Base-by-base conservation (phyloP, 1,140 invertebrate genomes). In the Cheumatopsyche charites region DNA sequence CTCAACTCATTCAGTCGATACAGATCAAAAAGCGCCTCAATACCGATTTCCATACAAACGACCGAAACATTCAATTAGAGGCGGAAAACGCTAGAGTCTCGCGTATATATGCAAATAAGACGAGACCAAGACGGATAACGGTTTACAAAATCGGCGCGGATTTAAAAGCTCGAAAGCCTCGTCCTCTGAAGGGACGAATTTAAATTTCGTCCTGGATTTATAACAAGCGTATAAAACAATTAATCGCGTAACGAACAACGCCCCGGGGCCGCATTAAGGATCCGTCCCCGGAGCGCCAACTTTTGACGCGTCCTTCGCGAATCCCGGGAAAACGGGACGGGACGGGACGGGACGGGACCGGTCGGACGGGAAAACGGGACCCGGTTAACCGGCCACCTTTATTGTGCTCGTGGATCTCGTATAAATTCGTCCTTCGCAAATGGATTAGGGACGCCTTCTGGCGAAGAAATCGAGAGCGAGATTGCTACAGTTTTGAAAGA, bases 401-500 rank as follows among this genome's bases (percentile, higher is more conserved):
- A 9, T 12, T 52, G 47, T 62, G 49, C 19, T 19, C 21, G 58
- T 36, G 43, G 9, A 41, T 25, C 6, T 15, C 26, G 58, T 61
- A 21, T 26, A 21, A 61, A 9, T 36, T 36, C 29, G n/a, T 21
- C 69, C 58, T 23, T 26, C 67, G 73, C 68, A 74, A 61, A 67
- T 62, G 58, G 62, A 42, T 26, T 12, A 55, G 43, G 23, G 65
- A 58, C 42, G 17, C 23, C 49, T 71, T 75, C 75, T 76, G 67
- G 42, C 45, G 47, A 63, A 72, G 75, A 76, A 76, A 76, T 76
- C 68, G 70, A 63, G 58, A 62, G 62, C 66, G 70, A 73, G 73
- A 76, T 76, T 73, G 75, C 69, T 71, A 71, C 66, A 13, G 19
- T 25, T n/a, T n/a, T 29, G 70, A 72, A 70, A 72, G 72, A 76